These are phyloP conservation scores for Pitta sordida DNA, from an alignment of 2,113 vertebrate species.

Conservation along the genomic window DNA sequence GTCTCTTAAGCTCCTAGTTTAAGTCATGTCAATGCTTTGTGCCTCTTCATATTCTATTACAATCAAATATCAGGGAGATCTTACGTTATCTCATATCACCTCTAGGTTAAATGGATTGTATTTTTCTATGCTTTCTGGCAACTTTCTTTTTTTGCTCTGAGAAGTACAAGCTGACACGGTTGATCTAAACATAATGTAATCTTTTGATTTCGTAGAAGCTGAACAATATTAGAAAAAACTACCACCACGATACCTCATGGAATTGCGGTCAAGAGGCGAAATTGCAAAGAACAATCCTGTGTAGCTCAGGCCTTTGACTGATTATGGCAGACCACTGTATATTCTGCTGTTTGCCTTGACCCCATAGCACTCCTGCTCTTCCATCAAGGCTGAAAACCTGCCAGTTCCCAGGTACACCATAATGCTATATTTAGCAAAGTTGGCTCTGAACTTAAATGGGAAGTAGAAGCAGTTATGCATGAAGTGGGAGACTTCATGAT, in stretches of 20 bases:
- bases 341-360: background rate
- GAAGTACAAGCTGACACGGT: background rate
- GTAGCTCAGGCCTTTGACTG: background rate
- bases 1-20: background rate
- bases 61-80: background rate
- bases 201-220: conserved; percentile 6
- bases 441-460: background rate
- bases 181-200: background rate
- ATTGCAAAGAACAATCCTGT: background rate
- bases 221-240: background rate
- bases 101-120: background rate
- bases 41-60: background rate
- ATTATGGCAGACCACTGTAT: background rate
- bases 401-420: background rate
- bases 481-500: background rate
- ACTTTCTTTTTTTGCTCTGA: background rate
- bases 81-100: background rate
- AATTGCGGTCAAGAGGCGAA: background rate
- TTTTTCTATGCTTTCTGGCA: background rate
- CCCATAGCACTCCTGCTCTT: background rate
- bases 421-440: background rate
- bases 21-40: background rate
- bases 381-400: background rate
- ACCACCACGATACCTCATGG: background rate
- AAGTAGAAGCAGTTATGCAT: background rate